phyloP scores from a whole-genome alignment of 2,888 invertebrate genomes.

The Trachelus troglodyta region DNA sequence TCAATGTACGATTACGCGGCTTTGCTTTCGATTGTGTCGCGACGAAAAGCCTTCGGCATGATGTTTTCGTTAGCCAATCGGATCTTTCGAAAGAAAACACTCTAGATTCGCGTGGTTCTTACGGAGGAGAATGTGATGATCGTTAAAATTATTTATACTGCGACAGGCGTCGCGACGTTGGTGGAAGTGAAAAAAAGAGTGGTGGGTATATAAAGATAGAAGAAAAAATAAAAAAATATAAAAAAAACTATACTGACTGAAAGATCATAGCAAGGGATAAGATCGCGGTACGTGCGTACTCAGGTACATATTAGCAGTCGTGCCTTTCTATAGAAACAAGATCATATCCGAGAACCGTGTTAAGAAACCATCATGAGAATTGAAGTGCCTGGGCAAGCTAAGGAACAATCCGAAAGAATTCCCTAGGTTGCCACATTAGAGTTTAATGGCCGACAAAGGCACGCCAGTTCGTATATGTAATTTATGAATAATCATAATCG shows the following conservation, averaged over 20 bases:
- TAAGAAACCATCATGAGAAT: neutral
- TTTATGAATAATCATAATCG: conserved; percentile 12
- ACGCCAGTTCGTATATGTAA: neutral
- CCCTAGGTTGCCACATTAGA: neutral
- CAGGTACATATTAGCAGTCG: neutral
- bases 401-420: neutral
- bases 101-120: neutral
- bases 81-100: neutral
- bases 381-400: neutral
- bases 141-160: neutral
- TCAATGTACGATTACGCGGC: neutral
- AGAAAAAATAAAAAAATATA: neutral
- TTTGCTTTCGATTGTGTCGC: neutral
- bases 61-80: neutral
- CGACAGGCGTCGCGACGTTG: neutral
- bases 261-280: neutral
- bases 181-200: neutral
- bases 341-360: neutral
- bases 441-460: conserved; percentile 7
- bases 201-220: neutral
- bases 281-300: neutral
- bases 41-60: neutral
- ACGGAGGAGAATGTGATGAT: neutral
- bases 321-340: neutral
- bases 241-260: neutral